Percentiles rank a stretch among this genome's conserved stretches.
These are phyloP conservation scores for Vulpes ferrilata DNA, from an alignment of 2,113 vertebrate genomes.

Conservation along the genomic window DNA sequence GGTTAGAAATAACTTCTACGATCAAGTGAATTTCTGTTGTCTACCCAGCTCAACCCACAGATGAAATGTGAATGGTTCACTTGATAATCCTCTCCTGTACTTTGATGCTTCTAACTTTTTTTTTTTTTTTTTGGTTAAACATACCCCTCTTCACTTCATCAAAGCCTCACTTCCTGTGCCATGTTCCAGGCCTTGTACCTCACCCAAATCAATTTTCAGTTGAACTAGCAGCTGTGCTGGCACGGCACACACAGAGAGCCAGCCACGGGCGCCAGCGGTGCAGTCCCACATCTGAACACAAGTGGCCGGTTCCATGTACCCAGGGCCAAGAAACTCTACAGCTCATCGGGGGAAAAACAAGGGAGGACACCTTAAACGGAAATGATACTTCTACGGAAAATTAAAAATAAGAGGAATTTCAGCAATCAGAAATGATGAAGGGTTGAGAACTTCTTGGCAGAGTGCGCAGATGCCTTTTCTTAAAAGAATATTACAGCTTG, in stretches of 20 bases:
- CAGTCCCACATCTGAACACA: not conserved
- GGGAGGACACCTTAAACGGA: conserved; percentile 34
- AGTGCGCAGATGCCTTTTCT: not conserved
- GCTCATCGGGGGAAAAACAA: conserved; percentile 25
- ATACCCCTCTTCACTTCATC: conserved; percentile 34
- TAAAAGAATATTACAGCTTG: not conserved
- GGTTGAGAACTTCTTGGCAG: not conserved
- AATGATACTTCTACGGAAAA: conserved; percentile 58
- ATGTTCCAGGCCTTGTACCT: conserved; percentile 58
- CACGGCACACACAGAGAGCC: accelerated
- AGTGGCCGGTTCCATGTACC: not conserved
- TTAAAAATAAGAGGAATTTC: conserved; percentile 53
- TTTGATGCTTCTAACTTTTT: conserved; percentile 5
- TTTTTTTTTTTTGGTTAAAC: not conserved
- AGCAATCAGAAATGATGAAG: conserved; percentile 32
- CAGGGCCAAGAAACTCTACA: conserved; percentile 47
- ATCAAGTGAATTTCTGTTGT: conserved; percentile 64
- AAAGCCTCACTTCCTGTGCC: conserved; percentile 47
- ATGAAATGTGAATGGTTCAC: conserved; percentile 16
- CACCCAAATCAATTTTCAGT: conserved; percentile 26
- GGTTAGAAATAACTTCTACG: conserved; percentile 73
- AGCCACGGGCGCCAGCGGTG: not conserved
- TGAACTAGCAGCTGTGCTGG: conserved; percentile 62
- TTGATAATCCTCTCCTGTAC: not conserved
- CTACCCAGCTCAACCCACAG: conserved; percentile 67